These are phyloP conservation scores for Oryzias javanicus DNA, from an alignment of 2,113 vertebrate genomes.

Conservation along the genomic window DNA sequence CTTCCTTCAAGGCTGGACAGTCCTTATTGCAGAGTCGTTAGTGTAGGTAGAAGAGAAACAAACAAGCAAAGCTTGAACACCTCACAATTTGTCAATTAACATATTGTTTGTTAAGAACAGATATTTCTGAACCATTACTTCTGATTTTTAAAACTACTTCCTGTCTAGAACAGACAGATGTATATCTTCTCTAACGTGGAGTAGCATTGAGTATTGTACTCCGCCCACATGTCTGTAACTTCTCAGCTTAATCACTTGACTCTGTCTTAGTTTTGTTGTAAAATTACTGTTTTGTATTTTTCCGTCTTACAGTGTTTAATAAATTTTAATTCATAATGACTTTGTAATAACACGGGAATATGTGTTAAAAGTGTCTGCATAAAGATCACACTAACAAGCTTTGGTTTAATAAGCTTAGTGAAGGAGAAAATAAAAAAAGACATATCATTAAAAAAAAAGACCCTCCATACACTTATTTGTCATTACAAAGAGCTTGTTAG, in stretches of 20 bases:
- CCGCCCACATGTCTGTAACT: background rate
- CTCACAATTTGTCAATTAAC: constrained; percentile 17
- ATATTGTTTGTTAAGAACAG: constrained; percentile 37
- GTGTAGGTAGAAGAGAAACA: constrained; percentile 3
- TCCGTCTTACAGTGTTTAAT: background rate
- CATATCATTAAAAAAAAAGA: constrained; percentile 53
- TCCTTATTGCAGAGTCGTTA: constrained; percentile 11
- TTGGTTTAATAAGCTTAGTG: constrained; percentile 23
- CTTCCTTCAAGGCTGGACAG: constrained; percentile 14
- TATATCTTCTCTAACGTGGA: constrained; percentile 1
- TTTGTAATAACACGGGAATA: constrained; percentile 22
- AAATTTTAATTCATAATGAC: constrained; percentile 44
- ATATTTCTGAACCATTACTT: constrained; percentile 52
- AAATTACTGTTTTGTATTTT: no score
- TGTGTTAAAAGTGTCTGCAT: constrained; percentile 19
- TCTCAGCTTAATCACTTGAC: constrained; percentile 8
- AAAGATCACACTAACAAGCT: constrained; percentile 3
- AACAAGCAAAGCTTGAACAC: constrained; percentile 13
- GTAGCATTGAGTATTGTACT: constrained; percentile 3
- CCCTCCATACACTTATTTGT: constrained; percentile 47
- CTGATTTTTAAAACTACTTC: constrained; percentile 37
- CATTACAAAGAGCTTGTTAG: constrained; percentile 43
- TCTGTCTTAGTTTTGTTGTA: background rate
- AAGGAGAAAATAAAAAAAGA: constrained; percentile 19
- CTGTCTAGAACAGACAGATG: constrained; percentile 16